Evolutionary conservation across 2,797 vertebrate genomes (phyloP).

Genomic region (Amblyraja radiata): DNA sequence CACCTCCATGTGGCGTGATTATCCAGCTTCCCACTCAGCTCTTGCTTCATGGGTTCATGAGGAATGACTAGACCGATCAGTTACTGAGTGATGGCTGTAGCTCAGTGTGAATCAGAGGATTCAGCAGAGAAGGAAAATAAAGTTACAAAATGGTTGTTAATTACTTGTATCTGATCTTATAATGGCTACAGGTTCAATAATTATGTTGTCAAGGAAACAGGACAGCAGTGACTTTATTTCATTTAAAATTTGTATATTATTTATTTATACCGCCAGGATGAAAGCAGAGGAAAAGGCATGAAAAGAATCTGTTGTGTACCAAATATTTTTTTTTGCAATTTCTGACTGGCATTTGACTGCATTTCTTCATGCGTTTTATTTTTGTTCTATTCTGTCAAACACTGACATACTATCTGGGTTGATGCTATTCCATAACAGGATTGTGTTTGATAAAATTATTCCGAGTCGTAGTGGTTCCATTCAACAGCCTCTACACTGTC

Average conservation of each 20-base stretch:
- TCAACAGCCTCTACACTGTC: neutral
- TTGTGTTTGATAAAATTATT: neutral
- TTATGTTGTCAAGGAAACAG: conserved; percentile 13
- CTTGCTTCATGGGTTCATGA: neutral
- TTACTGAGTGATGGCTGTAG: neutral
- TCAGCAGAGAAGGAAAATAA: neutral
- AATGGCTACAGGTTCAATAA: neutral
- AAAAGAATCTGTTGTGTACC: neutral
- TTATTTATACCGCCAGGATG: neutral
- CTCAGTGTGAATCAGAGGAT: neutral
- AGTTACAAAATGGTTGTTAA: neutral
- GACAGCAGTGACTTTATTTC: neutral
- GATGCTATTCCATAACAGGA: neutral
- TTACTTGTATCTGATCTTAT: neutral
- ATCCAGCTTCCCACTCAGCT: neutral
- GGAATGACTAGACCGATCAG: neutral
- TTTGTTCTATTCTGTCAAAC: neutral
- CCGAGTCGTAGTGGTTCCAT: neutral
- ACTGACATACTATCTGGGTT: neutral
- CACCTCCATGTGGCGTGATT: neutral
- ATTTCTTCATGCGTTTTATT: neutral
- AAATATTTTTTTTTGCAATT: neutral
- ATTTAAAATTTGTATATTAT: neutral
- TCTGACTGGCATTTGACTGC: neutral
- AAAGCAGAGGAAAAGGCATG: neutral